These are phyloP conservation scores for Drosophila leontia DNA, from an alignment of 1,140 invertebrate species.

Conservation along the genomic window DNA sequence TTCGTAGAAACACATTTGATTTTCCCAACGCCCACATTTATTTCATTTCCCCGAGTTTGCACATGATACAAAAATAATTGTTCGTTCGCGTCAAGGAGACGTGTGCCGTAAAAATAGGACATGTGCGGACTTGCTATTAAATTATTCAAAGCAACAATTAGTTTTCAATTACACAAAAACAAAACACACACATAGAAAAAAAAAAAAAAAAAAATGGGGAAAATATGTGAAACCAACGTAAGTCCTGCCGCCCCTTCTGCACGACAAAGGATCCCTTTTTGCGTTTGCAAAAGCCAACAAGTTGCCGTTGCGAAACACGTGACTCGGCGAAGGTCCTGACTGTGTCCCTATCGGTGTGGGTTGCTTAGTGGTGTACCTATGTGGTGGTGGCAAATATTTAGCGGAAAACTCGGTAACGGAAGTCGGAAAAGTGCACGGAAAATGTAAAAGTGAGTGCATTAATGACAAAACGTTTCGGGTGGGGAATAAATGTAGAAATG, in stretches of 20 bases:
- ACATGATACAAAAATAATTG: conserved; percentile 12
- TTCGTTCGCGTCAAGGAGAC: conserved; percentile 8
- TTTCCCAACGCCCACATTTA: not conserved
- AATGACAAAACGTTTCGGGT: not conserved
- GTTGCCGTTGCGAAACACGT: conserved; percentile 55
- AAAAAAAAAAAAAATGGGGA: not conserved
- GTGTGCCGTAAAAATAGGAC: conserved; percentile 18
- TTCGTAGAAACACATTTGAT: not conserved
- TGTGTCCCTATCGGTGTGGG: not conserved
- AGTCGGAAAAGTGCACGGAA: conserved; percentile 8
- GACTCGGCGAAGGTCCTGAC: conserved; percentile 20
- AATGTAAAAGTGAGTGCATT: conserved; percentile 24
- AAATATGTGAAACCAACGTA: conserved; percentile 1
- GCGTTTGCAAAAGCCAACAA: conserved; percentile 42
- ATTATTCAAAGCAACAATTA: conserved; percentile 48
- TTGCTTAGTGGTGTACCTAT: not conserved
- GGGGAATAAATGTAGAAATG: conserved; percentile 4
- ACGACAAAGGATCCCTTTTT: conserved; percentile 4
- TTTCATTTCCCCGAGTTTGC: not conserved
- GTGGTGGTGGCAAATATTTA: conserved; percentile 5
- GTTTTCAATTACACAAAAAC: conserved; percentile 26
- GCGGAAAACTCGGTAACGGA: conserved; percentile 27
- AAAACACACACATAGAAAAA: not conserved
- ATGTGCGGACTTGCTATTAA: conserved; percentile 11
- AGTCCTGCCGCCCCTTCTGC: not conserved